These are phyloP conservation scores for Nylanderia fulva DNA, from an alignment of 1,140 invertebrate genomes.

Conservation along the genomic window DNA sequence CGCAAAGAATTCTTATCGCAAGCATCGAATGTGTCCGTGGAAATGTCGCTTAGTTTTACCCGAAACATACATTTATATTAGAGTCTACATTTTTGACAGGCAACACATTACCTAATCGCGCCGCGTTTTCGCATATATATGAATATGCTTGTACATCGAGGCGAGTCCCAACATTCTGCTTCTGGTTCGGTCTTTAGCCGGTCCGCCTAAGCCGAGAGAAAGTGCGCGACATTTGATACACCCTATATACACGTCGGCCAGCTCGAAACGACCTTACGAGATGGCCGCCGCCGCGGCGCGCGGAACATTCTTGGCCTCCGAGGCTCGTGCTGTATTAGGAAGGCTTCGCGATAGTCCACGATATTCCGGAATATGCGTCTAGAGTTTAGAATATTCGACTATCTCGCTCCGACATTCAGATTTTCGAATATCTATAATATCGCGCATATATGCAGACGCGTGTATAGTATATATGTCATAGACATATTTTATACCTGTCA, in stretches of 20 bases:
- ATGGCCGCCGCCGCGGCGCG: constrained; percentile 41
- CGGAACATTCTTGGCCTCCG: constrained; percentile 50
- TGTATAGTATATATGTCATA: neutral
- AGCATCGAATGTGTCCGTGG: neutral
- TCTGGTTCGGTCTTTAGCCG: constrained; percentile 27
- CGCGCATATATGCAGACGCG: neutral
- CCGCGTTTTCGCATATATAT: neutral
- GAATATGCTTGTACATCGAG: constrained; percentile 46
- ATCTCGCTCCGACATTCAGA: neutral
- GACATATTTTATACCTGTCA: neutral
- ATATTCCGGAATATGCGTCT: constrained; percentile 1
- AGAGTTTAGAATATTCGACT: neutral
- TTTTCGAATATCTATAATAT: constrained; percentile 1
- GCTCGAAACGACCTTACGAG: constrained; percentile 57
- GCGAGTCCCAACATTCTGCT: constrained; percentile 32
- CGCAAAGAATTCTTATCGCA: neutral
- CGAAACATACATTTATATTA: neutral
- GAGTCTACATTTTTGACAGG: neutral
- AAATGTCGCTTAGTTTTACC: neutral
- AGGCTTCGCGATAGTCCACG: constrained; percentile 10
- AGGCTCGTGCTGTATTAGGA: constrained; percentile 44
- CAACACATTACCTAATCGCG: neutral
- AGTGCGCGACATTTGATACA: constrained; percentile 58
- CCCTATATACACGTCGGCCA: constrained; percentile 54
- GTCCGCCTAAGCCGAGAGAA: constrained; percentile 28